Evolutionary conservation across 2,113 vertebrate species (phyloP).

Genomic region (Muscicapa adusta): DNA sequence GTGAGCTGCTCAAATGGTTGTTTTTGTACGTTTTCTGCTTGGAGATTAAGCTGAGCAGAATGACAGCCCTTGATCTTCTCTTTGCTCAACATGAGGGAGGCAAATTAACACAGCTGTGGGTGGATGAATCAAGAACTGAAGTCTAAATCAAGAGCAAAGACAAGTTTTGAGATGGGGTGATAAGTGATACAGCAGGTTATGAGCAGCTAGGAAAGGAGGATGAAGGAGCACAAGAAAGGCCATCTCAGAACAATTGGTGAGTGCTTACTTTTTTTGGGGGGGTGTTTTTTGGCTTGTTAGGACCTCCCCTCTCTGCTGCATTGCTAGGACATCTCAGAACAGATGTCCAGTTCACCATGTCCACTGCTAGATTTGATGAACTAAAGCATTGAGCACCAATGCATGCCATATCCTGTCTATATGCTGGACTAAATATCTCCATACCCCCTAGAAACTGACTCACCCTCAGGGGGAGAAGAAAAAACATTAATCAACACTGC

Average conservation of each 20-base stretch:
- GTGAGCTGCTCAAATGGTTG: not conserved
- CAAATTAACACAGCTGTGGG: conserved; percentile 24
- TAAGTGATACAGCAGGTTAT: conserved; percentile 1
- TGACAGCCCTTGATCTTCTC: conserved; percentile 43
- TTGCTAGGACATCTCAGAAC: not conserved
- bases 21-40: conserved; percentile 34
- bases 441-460: not conserved
- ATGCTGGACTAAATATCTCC: not conserved
- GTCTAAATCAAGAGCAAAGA: conserved; percentile 26
- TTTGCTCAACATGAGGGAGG: conserved; percentile 29
- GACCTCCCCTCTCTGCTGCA: not conserved
- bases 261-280: not conserved
- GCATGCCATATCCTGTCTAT: not conserved
- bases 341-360: not conserved
- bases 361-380: not conserved
- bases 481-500: not conserved
- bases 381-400: not conserved
- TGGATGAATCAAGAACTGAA: conserved; percentile 34
- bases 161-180: conserved; percentile 4
- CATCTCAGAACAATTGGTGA: not conserved
- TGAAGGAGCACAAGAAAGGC: not conserved
- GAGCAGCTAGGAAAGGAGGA: not conserved
- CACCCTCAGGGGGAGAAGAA: not conserved
- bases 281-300: not conserved
- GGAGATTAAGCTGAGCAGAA: not conserved